Percentiles rank a stretch among this genome's conserved stretches.
phyloP scores from a whole-genome alignment of 2,113 vertebrate genomes.

The Tragelaphus buxtoni region DNA sequence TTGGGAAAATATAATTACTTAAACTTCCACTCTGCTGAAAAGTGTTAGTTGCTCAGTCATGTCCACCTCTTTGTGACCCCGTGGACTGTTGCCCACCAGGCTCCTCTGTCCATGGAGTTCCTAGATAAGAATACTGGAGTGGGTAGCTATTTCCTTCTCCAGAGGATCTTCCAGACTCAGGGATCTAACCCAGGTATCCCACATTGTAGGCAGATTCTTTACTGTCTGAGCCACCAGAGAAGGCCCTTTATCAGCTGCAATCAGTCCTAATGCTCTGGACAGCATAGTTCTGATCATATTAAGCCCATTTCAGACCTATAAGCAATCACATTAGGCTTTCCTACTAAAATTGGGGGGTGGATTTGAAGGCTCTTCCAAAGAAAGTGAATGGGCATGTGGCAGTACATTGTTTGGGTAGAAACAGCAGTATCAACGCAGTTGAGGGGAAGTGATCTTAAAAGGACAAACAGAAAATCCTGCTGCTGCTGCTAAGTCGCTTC shows the following conservation, averaged over 20 bases:
- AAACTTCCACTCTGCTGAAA: background rate
- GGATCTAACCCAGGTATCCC: background rate
- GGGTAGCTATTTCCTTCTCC: background rate
- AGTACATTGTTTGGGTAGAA: background rate
- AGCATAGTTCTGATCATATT: background rate
- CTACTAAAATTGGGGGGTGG: background rate
- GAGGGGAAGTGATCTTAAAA: background rate
- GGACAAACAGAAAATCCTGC: background rate
- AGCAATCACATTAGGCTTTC: background rate
- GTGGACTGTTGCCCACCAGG: background rate
- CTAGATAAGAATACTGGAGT: background rate
- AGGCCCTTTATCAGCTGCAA: background rate
- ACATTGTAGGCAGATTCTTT: background rate
- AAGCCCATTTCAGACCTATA: background rate
- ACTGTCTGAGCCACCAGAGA: background rate
- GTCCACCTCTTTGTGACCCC: background rate
- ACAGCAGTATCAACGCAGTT: background rate
- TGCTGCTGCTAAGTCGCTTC: too few species aligned
- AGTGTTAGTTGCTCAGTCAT: background rate
- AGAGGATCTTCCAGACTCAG: background rate
- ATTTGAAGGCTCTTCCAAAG: background rate
- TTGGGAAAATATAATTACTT: background rate
- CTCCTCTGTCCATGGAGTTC: background rate
- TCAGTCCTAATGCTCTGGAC: background rate
- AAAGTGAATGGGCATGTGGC: background rate